Evolutionary conservation across 2,797 vertebrate genomes (phyloP), one percentile per base, ranked within the genome.

Genomic region (Enoplosus armatus): DNA sequence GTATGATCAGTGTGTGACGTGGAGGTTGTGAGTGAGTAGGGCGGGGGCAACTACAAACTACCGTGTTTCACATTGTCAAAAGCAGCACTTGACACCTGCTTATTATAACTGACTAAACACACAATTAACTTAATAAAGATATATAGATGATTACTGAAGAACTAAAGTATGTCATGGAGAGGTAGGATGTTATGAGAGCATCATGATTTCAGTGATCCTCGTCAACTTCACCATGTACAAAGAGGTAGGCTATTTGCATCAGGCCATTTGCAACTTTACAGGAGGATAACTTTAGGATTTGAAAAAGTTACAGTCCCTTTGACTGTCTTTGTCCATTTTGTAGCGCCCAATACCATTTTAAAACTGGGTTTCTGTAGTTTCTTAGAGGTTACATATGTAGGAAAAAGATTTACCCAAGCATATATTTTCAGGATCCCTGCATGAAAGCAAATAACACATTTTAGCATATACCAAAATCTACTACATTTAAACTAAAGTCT

Each of bases 1-100:
- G 63, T 65, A 48, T 75, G 72, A 81, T 82, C 33, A 65, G 66
- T 14, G 65, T 50, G 69, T 92, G 92, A 91, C 88, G 93, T 91
- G 89, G 89, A 87, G 73, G 67, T n/a, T 80, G 78, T 48, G 77
- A 64, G 63, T 15, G 77, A 68, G 47, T 9, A 48, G 63, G 69
- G 73, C 48, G 58, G 75, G 67, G 15, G 60, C 39, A 51, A 33
- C 60, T 24, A 43, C 65, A 11, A 51, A 33, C 60, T 24, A 43
- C 65, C 9, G 37, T 4, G 31, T 31, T 41, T 58, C 64, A 33
- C 48, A 64, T 22, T 74, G 51, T 31, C 27, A 7, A 37, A 61
- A 77, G 20, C 53, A 51, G 29, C 2, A 43, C 39, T 12, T 41
- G 14, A 47, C 70, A 69, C 39, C 48, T 60, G 70, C 27, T 26